Evolutionary conservation across 2,797 vertebrate genomes (phyloP), one percentile per base, ranked within the genome.

Genomic region (Capromys pilorides): DNA sequence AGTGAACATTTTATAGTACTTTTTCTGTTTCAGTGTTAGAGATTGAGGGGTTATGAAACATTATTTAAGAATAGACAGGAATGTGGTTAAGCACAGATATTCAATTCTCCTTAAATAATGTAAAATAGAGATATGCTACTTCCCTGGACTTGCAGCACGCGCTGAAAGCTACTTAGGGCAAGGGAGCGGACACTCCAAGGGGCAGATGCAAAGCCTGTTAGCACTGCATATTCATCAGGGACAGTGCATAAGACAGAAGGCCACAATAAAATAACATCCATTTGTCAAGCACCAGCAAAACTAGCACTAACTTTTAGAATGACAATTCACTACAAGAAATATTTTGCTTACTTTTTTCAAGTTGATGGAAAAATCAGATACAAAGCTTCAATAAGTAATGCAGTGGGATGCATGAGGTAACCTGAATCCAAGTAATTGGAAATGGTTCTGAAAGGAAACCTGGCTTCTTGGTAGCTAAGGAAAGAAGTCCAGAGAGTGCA

Each of bases 81-180:
- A 62, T 18, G 2, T 10, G 73, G n/a, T 33, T 89, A 86, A 83
- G 24, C 45, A 92, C 3, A 93, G 24, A 21, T 90, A 86, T 64
- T 94, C 62, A 92, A 67, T 86, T 75, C 19, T 54, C 33, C 57
- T 59, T 41, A 36, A 95, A 87, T 88, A 91, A 16, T 31, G 19
- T 57, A 26, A 92, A 90, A 79, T 59, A 41, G 82, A 78, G 6
- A 49, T 1, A 69, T 19, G 31, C 18, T 57, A 90, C 21, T 13
- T 84, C 80, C 54, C 71, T 49, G 19, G 49, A 73, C n/a, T 92
- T 79, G 7, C 14, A 18, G 9, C 49, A 77, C 39, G 19, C 36
- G 73, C 19, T n/a, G 11, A 71, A 67, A 82, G 64, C 11, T 12
- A 90, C 87, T 6, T 77, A 45, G 24, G 86, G 51, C 4, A 84